Conservation (phyloP, 2,113 vertebrate species). For the Sander lucioperca region DNA sequence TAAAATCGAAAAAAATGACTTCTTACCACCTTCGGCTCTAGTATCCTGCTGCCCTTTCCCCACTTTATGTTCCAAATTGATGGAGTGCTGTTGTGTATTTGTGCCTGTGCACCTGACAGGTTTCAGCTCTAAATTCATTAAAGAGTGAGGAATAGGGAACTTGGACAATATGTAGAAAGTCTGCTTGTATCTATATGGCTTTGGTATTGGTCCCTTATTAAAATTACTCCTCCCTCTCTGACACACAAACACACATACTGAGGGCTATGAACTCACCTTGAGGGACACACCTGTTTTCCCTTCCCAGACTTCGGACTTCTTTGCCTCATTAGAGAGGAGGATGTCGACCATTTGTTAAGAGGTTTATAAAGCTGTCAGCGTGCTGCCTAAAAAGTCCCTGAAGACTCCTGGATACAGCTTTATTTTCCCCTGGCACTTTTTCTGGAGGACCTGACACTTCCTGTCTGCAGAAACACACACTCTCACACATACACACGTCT, state of each 20-base stretch:
- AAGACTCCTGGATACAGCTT: conserved; percentile 71
- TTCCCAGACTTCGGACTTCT: conserved; percentile 57
- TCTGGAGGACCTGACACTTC: conserved; percentile 73
- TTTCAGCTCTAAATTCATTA: conserved; percentile 3
- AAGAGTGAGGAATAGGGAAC: neutral
- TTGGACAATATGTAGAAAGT: neutral
- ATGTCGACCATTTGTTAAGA: conserved; percentile 73
- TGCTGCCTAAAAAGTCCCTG: conserved; percentile 73
- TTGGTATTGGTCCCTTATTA: neutral
- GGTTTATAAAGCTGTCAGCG: conserved; percentile 80
- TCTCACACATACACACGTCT: conserved; percentile 20
- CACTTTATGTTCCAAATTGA: conserved; percentile 13
- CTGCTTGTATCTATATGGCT: neutral
- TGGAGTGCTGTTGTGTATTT: neutral
- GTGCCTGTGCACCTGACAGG: neutral
- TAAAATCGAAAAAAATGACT: neutral
- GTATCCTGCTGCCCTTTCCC: neutral
- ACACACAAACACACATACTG: conserved; percentile 13
- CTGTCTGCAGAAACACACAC: conserved; percentile 56
- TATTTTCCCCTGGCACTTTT: conserved; percentile 62
- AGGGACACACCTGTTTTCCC: conserved; percentile 76
- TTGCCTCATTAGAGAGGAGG: conserved; percentile 72
- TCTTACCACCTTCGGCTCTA: neutral
- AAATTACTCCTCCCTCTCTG: neutral
- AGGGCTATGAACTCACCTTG: conserved; percentile 43